A percentile compares a stretch with the other conserved stretches of the same genome.
These are phyloP conservation scores for Sebastes hubbsi DNA, from an alignment of 2,797 vertebrate genomes.

Conservation along the genomic window DNA sequence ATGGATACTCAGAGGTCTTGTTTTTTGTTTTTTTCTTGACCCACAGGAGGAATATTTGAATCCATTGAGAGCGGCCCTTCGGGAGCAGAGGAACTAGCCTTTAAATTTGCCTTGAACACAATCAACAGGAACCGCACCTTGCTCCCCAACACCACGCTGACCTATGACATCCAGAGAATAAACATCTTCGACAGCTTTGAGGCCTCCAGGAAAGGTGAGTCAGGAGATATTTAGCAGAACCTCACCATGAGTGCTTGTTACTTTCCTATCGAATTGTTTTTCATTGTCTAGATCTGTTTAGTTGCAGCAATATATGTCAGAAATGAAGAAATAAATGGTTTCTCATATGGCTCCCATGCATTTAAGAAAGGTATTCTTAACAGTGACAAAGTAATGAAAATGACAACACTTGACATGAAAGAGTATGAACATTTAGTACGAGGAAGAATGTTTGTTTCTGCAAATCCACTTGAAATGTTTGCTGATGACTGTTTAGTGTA, in stretches of 20 bases:
- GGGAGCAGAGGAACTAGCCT: constrained; percentile 97
- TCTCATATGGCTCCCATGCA: background rate
- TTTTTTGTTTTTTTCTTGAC: background rate
- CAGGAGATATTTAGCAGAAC: background rate
- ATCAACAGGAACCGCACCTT: constrained; percentile 99
- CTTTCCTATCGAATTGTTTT: background rate
- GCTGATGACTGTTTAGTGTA: background rate
- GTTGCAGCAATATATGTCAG: background rate
- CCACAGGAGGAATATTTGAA: constrained; percentile 96
- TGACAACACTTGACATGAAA: background rate
- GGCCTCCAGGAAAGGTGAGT: constrained; percentile 97
- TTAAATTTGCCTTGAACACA: constrained; percentile 99
- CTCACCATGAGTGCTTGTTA: background rate
- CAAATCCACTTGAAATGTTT: background rate
- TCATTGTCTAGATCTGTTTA: background rate
- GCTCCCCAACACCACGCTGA: constrained; percentile 97
- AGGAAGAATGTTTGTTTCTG: background rate
- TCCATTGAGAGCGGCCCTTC: constrained; percentile 97
- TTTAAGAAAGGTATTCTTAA: background rate
- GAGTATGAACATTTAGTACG: background rate
- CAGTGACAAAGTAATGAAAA: background rate
- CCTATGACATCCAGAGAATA: constrained; percentile 99
- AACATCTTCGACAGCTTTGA: constrained; percentile 99
- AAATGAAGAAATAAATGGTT: background rate
- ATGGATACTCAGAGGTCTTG: background rate